Percentiles rank a stretch among this genome's conserved stretches.
phyloP scores from a whole-genome alignment of 2,113 vertebrate species.

The Protobothrops mucrosquamatus region DNA sequence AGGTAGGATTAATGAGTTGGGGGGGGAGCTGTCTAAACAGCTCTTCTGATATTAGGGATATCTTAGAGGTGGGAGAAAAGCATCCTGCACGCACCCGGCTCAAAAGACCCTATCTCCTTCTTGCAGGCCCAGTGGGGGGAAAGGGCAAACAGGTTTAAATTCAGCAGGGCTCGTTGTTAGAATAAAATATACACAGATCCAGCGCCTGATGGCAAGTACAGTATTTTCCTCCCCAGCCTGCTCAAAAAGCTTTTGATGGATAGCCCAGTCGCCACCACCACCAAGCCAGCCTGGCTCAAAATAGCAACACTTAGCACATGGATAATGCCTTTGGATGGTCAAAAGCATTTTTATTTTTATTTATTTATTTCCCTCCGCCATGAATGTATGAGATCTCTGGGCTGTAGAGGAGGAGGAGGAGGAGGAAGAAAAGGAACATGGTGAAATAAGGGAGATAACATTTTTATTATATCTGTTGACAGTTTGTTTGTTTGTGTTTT shows the following conservation, averaged over 20 bases:
- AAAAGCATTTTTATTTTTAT: background rate
- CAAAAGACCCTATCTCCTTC: constrained; percentile 26
- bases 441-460: constrained; percentile 2
- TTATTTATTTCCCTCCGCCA: background rate
- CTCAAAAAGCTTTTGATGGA: background rate
- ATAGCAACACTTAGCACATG: background rate
- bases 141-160: background rate
- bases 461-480: background rate
- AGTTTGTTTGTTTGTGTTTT: background rate
- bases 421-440: background rate
- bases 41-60: background rate
- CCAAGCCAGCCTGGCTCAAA: background rate
- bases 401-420: background rate
- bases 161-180: background rate
- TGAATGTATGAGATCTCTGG: background rate
- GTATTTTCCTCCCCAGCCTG: background rate
- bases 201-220: rapidly evolving
- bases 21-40: constrained; percentile 29
- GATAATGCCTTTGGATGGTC: background rate
- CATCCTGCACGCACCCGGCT: background rate
- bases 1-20: constrained; percentile 8
- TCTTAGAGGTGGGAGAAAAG: constrained; percentile 19
- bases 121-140: background rate
- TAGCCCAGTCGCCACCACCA: background rate
- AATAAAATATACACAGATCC: background rate